Evolutionary conservation across 2,888 invertebrate genomes (phyloP).

Genomic region (Acleris emargana): DNA sequence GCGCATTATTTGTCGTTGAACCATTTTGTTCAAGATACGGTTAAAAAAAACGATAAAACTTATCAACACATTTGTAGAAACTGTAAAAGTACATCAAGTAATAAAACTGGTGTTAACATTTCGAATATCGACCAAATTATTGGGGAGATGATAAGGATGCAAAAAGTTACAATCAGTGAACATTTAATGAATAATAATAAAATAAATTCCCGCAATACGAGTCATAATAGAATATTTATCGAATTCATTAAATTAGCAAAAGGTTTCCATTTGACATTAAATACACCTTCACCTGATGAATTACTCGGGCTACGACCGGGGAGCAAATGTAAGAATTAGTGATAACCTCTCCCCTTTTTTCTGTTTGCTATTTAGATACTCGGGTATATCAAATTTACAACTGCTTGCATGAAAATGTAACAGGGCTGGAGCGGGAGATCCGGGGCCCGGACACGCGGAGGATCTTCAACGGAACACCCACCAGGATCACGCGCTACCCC

Average conservation of each 20-base stretch:
- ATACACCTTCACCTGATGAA: not conserved
- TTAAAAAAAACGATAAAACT: not conserved
- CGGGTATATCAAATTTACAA: too few species aligned
- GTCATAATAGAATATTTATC: not conserved
- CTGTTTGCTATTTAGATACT: too few species aligned
- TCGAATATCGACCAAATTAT: not conserved
- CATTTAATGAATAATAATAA: not conserved
- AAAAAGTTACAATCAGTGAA: not conserved
- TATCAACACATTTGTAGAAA: not conserved
- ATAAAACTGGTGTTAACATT: constrained; percentile 7
- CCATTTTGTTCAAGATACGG: constrained; percentile 13
- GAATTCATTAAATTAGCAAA: not conserved
- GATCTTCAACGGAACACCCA: too few species aligned
- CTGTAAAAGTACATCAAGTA: not conserved
- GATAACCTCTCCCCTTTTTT: too few species aligned
- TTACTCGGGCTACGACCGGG: too few species aligned
- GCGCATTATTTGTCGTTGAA: constrained; percentile 47
- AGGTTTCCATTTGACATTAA: constrained; percentile 1
- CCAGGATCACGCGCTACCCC: too few species aligned
- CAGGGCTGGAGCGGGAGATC: too few species aligned
- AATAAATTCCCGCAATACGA: not conserved
- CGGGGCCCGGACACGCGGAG: too few species aligned
- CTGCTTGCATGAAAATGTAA: too few species aligned
- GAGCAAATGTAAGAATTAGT: too few species aligned
- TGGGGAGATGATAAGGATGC: constrained; percentile 4